Percentiles rank a stretch among this genome's conserved stretches.
phyloP scores from a whole-genome alignment of 1,140 invertebrate genomes.

The Hydropsyche tenuis region DNA sequence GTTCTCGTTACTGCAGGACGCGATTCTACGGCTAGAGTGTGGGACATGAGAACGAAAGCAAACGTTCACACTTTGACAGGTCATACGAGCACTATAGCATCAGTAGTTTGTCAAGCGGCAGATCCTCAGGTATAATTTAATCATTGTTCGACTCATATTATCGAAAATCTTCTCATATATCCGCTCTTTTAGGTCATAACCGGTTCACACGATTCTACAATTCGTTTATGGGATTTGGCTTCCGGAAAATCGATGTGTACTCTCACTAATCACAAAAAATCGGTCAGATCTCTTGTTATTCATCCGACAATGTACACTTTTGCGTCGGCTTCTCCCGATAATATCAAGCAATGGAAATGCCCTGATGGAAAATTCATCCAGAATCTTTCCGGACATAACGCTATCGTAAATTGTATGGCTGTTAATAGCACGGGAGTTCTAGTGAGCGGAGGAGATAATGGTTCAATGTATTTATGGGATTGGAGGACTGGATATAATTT shows the following conservation, averaged over 20 bases:
- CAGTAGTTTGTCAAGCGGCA: constrained; percentile 87
- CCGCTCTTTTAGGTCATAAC: constrained; percentile 70
- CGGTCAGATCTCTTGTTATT: constrained; percentile 87
- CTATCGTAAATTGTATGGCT: constrained; percentile 96
- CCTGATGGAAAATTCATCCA: constrained; percentile 98
- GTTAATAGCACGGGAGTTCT: constrained; percentile 94
- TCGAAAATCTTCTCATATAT: constrained; percentile 22
- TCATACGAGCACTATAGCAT: constrained; percentile 97
- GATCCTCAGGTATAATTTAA: constrained; percentile 82
- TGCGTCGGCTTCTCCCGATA: constrained; percentile 96
- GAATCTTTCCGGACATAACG: constrained; percentile 96
- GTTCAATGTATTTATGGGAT: constrained; percentile 98
- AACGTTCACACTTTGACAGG: constrained; percentile 97
- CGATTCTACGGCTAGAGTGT: constrained; percentile 95
- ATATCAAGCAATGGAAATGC: constrained; percentile 99
- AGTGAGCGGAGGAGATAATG: constrained; percentile 98
- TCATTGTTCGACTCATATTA: neutral
- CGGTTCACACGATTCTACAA: constrained; percentile 83
- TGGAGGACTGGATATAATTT: constrained; percentile 99
- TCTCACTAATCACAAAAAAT: constrained; percentile 99
- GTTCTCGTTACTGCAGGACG: constrained; percentile 92
- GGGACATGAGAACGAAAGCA: constrained; percentile 99
- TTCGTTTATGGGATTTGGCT: constrained; percentile 96
- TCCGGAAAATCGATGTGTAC: constrained; percentile 94
- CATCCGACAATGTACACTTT: constrained; percentile 97